Evolutionary conservation across 2,888 invertebrate species (phyloP), one percentile per base, ranked within the genome.

Genomic region (Latrodectus elegans): DNA sequence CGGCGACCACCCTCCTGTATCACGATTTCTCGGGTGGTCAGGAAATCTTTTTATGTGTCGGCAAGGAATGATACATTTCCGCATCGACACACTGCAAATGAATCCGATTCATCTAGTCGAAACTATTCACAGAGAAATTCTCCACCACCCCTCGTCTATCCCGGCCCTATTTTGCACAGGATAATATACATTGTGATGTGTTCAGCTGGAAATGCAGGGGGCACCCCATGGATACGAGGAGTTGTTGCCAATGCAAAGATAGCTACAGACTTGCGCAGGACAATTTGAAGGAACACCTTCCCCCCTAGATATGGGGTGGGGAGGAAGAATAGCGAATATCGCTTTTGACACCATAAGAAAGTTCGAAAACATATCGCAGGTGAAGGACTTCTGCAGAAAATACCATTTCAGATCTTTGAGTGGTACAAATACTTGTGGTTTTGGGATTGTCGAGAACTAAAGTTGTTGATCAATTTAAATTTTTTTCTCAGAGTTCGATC

Each of bases 301-400:
- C 38, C 38, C 4, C 1, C 38, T 4, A 38, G 4, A 60, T 15
- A 15, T 9, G 60, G 77, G 68, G 10, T 11, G 26, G 10, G 22
- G 38, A 38, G 38, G 8, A 17, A 17, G 65, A 22, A 38, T 26
- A 22, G 22, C 38, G 38, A 53, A 12, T 49, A 60, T 64, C n/a
- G 71, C 72, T 74, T 52, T 81, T 81, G 81, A 73, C 67, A 67
- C 26, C 12, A 1, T 6, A 38, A 26, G 81, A 65, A 72, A 80
- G 72, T 72, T 38, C 80, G 81, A 73, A 81, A 74, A 74, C 74
- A 81, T 78, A 71, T 73, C 53, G 81, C 74, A 74, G 73, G 81
- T 81, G 81, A 73, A 53, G 60, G n/a, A n/a, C 6, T 60, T 12
- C 12, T 4, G 60, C n/a, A 60, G 60, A 60, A 10, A 60, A 60